Base-by-base conservation (phyloP, 2,113 vertebrate genomes). In the Sorex araneus region DNA sequence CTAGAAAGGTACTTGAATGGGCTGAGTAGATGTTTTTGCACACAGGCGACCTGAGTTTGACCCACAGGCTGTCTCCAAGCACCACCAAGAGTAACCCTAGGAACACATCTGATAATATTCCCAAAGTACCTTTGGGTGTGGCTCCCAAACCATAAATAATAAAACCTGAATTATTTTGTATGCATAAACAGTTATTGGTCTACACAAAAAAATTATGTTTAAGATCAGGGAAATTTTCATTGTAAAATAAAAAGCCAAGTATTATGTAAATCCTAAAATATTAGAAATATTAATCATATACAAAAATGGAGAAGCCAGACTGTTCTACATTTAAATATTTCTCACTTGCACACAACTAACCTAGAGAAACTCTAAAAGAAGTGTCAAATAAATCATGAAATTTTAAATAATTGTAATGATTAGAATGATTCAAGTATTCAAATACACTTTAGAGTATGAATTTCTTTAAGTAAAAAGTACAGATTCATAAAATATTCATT, bases 401-500 rank as follows among this genome's bases (percentile, higher is more conserved):
- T 28, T 84, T 54, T 77, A 91, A 79, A 67, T 30, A 70, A 73
- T 87, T 89, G 1, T 67, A 89, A 70, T 34, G 64, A 67, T 47
- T 32, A n/a, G 12, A 74, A 54, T 73, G 8, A 84, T 2, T 87
- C 11, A 73, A 23, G 0, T 40, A 75, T 64, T 94, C 47, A 75
- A 88, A 81, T 36, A 27, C 8, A 69, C 63, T 63, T 93, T 60
- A 87, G 87, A 40, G 6, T 30, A 67, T 67, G 18, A 43, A 83
- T 79, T 93, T 87, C 34, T 90, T 83, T 8, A 78, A 47, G 30
- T 66, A 32, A 2, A 78, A 78, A 83, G 45, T 92, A 36, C 12
- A 15, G 25, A 82, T 77, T 87, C 19, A 87, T 23, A 23, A 90
- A 94, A 87, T 73, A 36, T 67, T 90, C 16, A 87, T 83, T 66